Evolutionary conservation across 2,797 vertebrate species (phyloP).

Genomic region (Masticophis lateralis): DNA sequence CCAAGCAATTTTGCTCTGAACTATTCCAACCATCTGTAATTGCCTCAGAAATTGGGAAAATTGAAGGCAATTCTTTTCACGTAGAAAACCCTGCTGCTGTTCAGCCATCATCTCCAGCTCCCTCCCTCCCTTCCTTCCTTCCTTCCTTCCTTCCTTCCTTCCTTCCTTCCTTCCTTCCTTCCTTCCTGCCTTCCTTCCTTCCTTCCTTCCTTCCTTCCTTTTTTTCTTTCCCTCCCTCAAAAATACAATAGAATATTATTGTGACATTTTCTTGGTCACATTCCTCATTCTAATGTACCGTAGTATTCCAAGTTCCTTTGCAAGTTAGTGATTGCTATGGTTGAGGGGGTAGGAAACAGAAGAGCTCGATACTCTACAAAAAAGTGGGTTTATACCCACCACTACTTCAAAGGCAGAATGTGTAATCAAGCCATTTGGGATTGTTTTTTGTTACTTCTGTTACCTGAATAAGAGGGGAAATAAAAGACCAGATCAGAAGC

Average conservation of each 20-base stretch:
- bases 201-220: not conserved
- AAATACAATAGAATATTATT: not conserved
- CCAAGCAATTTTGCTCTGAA: not conserved
- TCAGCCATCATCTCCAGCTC: not conserved
- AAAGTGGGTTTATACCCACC: not conserved
- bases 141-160: not conserved
- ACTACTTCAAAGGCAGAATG: not conserved
- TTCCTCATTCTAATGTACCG: not conserved
- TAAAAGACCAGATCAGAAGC: not conserved
- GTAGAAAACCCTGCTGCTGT: not conserved
- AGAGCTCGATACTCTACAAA: not conserved
- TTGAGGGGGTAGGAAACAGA: not conserved
- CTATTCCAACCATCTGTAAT: not conserved
- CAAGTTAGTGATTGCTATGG: not conserved
- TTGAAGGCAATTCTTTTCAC: not conserved
- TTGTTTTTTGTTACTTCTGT: not conserved
- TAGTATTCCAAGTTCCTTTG: not conserved
- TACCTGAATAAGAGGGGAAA: not conserved
- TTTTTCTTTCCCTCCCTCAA: not conserved
- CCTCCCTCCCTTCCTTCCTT: not conserved
- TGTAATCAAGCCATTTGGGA: not conserved
- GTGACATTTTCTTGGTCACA: not conserved
- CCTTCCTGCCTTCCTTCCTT: not conserved
- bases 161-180: not conserved
- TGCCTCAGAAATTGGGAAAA: not conserved